Evolutionary conservation across 2,797 vertebrate species (phyloP).

Genomic region (Simalia tracyae): DNA sequence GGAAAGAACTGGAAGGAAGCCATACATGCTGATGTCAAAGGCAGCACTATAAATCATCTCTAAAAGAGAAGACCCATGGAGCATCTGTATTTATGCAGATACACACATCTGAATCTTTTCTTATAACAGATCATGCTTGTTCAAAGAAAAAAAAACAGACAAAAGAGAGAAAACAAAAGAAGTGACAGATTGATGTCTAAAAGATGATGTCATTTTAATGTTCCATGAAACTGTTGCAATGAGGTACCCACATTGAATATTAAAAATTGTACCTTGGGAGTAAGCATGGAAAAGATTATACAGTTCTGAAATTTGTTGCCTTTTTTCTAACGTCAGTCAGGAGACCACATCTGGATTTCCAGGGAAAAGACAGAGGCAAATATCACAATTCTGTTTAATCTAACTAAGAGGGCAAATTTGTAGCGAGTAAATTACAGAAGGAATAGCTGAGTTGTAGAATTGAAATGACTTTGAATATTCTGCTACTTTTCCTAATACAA

Average conservation of each 20-base stretch:
- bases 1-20: too few species aligned
- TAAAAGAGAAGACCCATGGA: too few species aligned
- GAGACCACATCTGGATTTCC: not conserved
- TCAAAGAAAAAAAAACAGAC: not conserved
- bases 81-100: not conserved
- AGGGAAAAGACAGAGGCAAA: not conserved
- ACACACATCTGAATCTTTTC: not conserved
- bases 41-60: too few species aligned
- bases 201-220: not conserved
- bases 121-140: not conserved
- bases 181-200: not conserved
- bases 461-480: not conserved
- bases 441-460: not conserved
- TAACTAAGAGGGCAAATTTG: conserved; percentile 3
- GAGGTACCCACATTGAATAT: not conserved
- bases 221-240: not conserved
- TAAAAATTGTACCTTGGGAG: not conserved
- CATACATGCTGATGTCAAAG: too few species aligned
- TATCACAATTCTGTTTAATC: not conserved
- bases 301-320: not conserved
- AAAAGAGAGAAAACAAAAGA: not conserved
- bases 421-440: not conserved
- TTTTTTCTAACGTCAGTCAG: fast-evolving
- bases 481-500: not conserved
- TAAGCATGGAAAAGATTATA: not conserved